Base-by-base conservation (phyloP, 2,797 vertebrate genomes). In the Cetoscarus ocellatus region DNA sequence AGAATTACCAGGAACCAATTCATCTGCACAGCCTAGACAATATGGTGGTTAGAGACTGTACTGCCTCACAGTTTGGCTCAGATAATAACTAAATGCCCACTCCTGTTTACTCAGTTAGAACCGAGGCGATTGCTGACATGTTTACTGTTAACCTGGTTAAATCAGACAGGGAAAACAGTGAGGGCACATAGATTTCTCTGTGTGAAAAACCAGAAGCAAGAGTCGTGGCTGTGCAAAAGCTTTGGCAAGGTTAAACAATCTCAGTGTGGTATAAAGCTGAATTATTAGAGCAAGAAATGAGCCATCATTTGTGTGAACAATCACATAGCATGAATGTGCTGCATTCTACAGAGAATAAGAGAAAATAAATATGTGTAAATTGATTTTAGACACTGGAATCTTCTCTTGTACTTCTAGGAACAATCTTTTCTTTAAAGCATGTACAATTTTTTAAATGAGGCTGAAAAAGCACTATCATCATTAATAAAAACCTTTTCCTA, bases 1-100 rank as follows among this genome's bases (percentile, higher is more conserved):
- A 77, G 87, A 93, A 93, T 94, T 92, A 92, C 87, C 65, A 69
- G 76, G 82, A 93, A 86, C 80, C 90, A 93, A 91, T 94, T 94
- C 91, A 93, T 90, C 76, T 84, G 64, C 49, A 79, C 73, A 83
- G 80, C 77, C 53, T 42, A 79, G 61, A 77, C 74, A 80, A 77
- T 77, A 80, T 43, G 45, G 79, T 77, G 69, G 76, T 90, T 91
- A 86, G 83, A 84, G 73, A 84, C 59, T 73, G 72, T 49, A 52
- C 71, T 76, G 64, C 70, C 80, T 79, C 72, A 69, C 71, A 77
- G 73, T 68, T 78, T 70, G 61, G 49, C 60, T 3, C 13, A 57
- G 50, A 36, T 17, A 42, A 27, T 58, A 19, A 19, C 62, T 75
- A 48, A 76, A 75, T 77, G 49, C 13, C 38, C 57, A 14, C 44